Percentiles rank a stretch among this genome's conserved stretches.
These are phyloP conservation scores for Paracyclopina nana DNA, from an alignment of 1,140 invertebrate genomes.

Conservation along the genomic window DNA sequence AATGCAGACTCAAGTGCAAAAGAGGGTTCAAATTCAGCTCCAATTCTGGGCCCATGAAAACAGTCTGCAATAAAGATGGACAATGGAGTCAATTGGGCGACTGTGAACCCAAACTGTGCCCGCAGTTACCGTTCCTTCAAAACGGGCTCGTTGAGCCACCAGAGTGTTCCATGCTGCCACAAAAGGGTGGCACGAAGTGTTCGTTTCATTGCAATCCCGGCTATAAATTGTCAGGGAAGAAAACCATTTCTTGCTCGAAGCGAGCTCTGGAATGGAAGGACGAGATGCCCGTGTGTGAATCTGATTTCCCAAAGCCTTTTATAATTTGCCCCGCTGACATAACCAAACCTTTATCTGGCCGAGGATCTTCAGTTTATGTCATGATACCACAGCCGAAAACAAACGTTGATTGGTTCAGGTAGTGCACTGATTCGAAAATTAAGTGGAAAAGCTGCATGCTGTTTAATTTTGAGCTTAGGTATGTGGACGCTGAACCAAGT, in stretches of 20 bases:
- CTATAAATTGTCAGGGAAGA: neutral
- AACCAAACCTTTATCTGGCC: slow-evolving; percentile 4
- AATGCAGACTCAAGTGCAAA: slow-evolving; percentile 13
- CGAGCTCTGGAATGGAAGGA: neutral
- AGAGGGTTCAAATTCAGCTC: slow-evolving; percentile 7
- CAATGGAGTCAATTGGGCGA: too few species aligned
- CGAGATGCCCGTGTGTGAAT: neutral
- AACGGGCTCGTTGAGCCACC: slow-evolving; percentile 8
- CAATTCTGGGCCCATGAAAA: neutral
- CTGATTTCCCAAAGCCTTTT: slow-evolving; percentile 1
- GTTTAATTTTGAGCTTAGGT: slow-evolving; percentile 37
- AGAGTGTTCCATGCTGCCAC: neutral
- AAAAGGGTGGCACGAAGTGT: slow-evolving; percentile 2
- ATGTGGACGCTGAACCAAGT: slow-evolving; percentile 36
- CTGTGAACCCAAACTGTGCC: slow-evolving; percentile 1
- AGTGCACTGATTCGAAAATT: neutral
- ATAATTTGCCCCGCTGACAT: slow-evolving; percentile 12
- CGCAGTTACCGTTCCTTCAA: neutral
- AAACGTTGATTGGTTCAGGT: slow-evolving; percentile 41
- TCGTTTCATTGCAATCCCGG: slow-evolving; percentile 4
- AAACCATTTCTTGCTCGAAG: neutral
- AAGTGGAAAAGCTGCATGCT: too few species aligned
- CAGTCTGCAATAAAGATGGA: slow-evolving; percentile 9
- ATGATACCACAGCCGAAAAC: slow-evolving; percentile 40
- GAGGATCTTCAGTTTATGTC: slow-evolving; percentile 27